Conservation (phyloP, 2,888 invertebrate genomes). For the Pammene aurita region DNA sequence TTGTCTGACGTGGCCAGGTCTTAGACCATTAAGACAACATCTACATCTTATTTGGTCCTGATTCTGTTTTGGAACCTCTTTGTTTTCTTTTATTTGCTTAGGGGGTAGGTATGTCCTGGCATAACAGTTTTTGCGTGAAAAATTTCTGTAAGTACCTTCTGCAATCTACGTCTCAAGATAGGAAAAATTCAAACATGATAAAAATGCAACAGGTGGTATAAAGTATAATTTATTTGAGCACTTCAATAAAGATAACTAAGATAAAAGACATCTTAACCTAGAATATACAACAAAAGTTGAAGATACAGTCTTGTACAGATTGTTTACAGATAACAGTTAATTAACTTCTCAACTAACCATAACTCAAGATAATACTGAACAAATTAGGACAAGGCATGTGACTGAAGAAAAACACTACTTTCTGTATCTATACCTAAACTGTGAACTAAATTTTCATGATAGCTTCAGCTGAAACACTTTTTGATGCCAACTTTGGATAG, state of each 20-base stretch:
- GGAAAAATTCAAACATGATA: slow-evolving; percentile 23
- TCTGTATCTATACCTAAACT: neutral
- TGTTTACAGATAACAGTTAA: slow-evolving; percentile 32
- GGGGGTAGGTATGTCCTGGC: too few species aligned
- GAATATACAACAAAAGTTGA: slow-evolving; percentile 38
- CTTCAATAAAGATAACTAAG: slow-evolving; percentile 31
- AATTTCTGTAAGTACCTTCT: neutral
- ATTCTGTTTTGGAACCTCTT: too few species aligned
- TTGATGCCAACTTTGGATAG: neutral
- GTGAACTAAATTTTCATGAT: neutral
- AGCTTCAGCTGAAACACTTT: neutral
- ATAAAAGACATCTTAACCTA: slow-evolving; percentile 26
- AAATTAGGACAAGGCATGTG: slow-evolving; percentile 27
- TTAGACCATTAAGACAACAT: too few species aligned
- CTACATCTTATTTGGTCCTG: too few species aligned
- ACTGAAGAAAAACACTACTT: slow-evolving; percentile 11
- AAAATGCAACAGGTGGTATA: slow-evolving; percentile 24
- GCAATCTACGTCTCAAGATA: slow-evolving; percentile 9
- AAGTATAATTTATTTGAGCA: slow-evolving; percentile 42
- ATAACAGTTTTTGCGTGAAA: too few species aligned
- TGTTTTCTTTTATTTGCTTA: too few species aligned
- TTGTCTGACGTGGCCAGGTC: too few species aligned
- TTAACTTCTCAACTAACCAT: slow-evolving; percentile 19
- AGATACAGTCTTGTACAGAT: slow-evolving; percentile 36
- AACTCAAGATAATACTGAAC: slow-evolving; percentile 41